phyloP scores from a whole-genome alignment of 1,140 invertebrate species.

The Drosophila ananassae region DNA sequence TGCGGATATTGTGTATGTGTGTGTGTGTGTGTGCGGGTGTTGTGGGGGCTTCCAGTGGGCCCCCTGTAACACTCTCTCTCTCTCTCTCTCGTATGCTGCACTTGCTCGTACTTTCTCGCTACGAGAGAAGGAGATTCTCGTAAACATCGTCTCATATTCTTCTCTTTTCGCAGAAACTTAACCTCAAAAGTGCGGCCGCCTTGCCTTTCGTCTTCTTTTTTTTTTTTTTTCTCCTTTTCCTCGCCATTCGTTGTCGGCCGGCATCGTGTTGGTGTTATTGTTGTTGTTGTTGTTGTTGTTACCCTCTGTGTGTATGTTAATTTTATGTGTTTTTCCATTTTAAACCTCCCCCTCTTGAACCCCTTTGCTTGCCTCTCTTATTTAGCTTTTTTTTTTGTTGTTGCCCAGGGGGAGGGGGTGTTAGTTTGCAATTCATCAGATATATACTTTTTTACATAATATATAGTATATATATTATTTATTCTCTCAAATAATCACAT shows the following conservation, averaged over 20 bases:
- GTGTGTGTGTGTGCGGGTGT: constrained; percentile 14
- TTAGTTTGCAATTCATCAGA: constrained; percentile 7
- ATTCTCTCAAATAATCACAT: not conserved
- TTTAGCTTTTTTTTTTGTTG: constrained; percentile 32
- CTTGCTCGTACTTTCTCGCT: constrained; percentile 41
- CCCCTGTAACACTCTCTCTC: constrained; percentile 12
- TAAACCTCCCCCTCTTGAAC: constrained; percentile 19
- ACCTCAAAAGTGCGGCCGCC: constrained; percentile 65
- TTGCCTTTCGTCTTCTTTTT: constrained; percentile 40
- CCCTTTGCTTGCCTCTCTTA: constrained; percentile 9
- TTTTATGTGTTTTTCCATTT: constrained; percentile 71
- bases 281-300: constrained; percentile 33
- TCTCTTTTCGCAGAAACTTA: constrained; percentile 66
- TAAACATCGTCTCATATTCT: constrained; percentile 54
- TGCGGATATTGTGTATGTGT: constrained; percentile 9
- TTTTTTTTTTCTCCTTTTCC: constrained; percentile 39
- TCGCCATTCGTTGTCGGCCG: constrained; percentile 41
- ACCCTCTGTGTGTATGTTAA: constrained; percentile 64
- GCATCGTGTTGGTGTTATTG: constrained; percentile 6
- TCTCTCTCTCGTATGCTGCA: constrained; percentile 64
- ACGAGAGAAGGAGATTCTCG: constrained; percentile 42
- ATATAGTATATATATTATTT: not conserved
- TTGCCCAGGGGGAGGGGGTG: constrained; percentile 8
- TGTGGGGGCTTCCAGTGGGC: constrained; percentile 34
- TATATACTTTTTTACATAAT: constrained; percentile 5